phyloP scores from a whole-genome alignment of 2,113 vertebrate species.

The Daubentonia madagascariensis region DNA sequence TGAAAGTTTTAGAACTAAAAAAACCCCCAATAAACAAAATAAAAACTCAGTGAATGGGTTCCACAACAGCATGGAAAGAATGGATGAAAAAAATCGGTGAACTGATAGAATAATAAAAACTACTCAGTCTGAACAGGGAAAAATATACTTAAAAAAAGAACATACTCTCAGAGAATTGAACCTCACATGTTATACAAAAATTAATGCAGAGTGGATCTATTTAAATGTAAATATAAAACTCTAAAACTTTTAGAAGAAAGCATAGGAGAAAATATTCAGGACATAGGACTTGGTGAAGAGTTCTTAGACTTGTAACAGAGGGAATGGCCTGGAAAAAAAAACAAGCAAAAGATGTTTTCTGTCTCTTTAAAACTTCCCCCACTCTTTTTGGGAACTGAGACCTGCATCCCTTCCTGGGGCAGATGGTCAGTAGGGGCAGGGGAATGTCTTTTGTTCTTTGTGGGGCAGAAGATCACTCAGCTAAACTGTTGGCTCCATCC shows the following conservation, averaged over 20 bases:
- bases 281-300: background rate
- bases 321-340: too few species aligned
- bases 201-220: background rate
- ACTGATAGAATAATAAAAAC: background rate
- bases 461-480: too few species aligned
- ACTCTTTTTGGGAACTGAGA: too few species aligned
- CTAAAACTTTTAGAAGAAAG: background rate
- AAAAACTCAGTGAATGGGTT: background rate
- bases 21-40: background rate
- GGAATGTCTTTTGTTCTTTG: too few species aligned
- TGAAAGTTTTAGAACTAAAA: background rate
- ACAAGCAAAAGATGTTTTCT: too few species aligned
- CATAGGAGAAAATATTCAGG: background rate
- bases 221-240: background rate
- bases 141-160: background rate
- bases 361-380: too few species aligned
- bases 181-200: background rate
- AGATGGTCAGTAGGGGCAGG: too few species aligned
- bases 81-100: background rate
- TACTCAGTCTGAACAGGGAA: background rate
- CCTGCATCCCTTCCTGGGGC: too few species aligned
- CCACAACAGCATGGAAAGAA: background rate
- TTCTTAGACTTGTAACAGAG: background rate
- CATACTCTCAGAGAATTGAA: background rate
- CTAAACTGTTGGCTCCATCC: too few species aligned